Base-by-base conservation (phyloP, 2,888 invertebrate species). In the Corbicula japonica region DNA sequence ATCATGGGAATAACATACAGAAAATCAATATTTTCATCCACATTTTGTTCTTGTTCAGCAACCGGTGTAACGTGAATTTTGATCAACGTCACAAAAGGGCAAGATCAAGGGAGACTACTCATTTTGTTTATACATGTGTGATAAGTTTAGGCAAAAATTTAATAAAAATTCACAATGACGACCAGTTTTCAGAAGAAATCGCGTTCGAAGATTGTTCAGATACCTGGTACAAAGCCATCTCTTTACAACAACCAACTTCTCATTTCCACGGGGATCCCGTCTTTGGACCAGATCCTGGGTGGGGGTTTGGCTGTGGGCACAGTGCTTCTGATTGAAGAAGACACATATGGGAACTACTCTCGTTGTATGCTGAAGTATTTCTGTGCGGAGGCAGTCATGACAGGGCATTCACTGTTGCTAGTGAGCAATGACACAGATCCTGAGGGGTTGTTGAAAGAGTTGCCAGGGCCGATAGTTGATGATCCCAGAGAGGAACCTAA, bases 371-470 rank as follows among this genome's bases (percentile, higher is more conserved):
- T 96, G 26, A 97, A 97, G 93, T 97, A 97, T 93, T 98, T 97
- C 89, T 93, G 98, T 83, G 97, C 98, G n/a, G 98, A 98, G 94
- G 97, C 97, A 46, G 94, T 97, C 23, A 95, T 96, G 30, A 96
- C 95, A 82, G 95, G 95, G 44, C 97, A 98, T 94, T 94, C 95
- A 32, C 91, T 97, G 32, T 95, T 97, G 79, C 92, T 97, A 78
- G 96, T 96, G 72, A 96, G 96, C 81, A 84, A 86, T 23, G 90
- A 91, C 73, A 32, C 65, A 30, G 78, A 82, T 30, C 88, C 91
- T 15, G 68, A 86, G 18, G 81, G 87, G 56, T 54, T 92, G 0
- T 63, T 91, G 2, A 86, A 90, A 91, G 92, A 92, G 66, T 80
- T 93, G 60, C 92, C 92, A 21, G 89, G 86, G 3, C 89, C 92